Conservation (phyloP, 2,113 vertebrate genomes). For the Theristicus caerulescens region DNA sequence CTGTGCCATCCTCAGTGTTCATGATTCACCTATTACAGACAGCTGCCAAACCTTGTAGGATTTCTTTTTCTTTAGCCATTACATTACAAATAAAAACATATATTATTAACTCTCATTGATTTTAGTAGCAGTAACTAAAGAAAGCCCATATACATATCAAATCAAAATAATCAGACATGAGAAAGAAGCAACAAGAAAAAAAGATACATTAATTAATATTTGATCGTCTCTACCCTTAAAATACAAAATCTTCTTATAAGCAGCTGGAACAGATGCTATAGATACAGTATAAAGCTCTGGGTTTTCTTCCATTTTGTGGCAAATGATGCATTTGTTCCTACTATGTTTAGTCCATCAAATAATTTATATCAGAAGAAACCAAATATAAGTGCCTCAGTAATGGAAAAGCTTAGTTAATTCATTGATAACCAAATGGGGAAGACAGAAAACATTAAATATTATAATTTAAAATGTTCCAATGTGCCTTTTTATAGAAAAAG, state of each 20-base stretch:
- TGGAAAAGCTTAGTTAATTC: slow-evolving; percentile 2
- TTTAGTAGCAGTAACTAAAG: not conserved
- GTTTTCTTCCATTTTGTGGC: not conserved
- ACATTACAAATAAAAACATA: not conserved
- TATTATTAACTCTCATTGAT: not conserved
- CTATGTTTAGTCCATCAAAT: not conserved
- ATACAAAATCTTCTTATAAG: not conserved
- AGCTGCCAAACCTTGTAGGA: not conserved
- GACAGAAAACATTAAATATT: slow-evolving; percentile 38
- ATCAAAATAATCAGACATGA: not conserved
- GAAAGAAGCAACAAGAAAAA: not conserved
- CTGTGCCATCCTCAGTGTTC: not conserved
- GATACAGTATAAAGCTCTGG: not conserved
- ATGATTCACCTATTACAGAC: not conserved
- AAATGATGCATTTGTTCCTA: not conserved
- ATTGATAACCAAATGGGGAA: slow-evolving; percentile 24
- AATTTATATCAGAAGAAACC: not conserved
- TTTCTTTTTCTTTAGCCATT: not conserved
- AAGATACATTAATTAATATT: not conserved
- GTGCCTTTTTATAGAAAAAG: slow-evolving; percentile 51
- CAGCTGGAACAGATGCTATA: not conserved
- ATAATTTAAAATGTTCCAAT: slow-evolving; percentile 40
- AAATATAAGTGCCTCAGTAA: slow-evolving; percentile 7
- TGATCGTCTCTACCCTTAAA: not conserved
- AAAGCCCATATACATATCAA: not conserved